A percentile compares a stretch with the other conserved stretches of the same genome.
phyloP scores from a whole-genome alignment of 2,888 invertebrate genomes.

The Andrena bicolor region DNA sequence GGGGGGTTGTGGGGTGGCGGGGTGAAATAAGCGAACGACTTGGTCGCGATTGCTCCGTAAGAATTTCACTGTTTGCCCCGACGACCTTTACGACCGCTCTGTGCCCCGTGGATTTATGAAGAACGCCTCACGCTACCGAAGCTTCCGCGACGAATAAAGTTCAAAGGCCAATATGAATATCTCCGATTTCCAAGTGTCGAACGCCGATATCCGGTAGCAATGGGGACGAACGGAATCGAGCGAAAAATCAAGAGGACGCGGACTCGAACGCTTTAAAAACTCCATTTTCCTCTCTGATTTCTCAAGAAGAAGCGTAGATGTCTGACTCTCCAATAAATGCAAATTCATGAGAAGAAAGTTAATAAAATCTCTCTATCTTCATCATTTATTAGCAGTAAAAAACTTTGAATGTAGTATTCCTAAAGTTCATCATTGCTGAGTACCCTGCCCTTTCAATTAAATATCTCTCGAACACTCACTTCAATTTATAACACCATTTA shows the following conservation, averaged over 20 bases:
- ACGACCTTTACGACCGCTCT: conserved; percentile 35
- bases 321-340: too few relatives aligned
- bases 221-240: background rate
- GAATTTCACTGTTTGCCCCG: conserved; percentile 52
- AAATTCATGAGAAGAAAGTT: too few relatives aligned
- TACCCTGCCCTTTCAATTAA: too few relatives aligned
- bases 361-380: too few relatives aligned
- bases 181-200: background rate
- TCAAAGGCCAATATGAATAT: conserved; percentile 38
- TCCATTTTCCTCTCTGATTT: too few relatives aligned
- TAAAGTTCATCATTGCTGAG: too few relatives aligned
- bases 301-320: too few relatives aligned
- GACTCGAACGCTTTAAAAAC: background rate
- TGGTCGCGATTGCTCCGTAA: conserved; percentile 36
- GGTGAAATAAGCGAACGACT: conserved; percentile 26
- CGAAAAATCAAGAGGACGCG: background rate
- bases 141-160: conserved; percentile 27
- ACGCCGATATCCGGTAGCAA: conserved; percentile 10
- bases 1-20: background rate
- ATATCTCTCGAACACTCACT: too few relatives aligned
- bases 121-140: background rate
- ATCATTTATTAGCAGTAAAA: too few relatives aligned
- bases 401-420: too few relatives aligned
- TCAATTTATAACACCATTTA: background rate
- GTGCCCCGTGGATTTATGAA: conserved; percentile 35